Percentiles rank a stretch among this genome's conserved stretches.
phyloP scores from a whole-genome alignment of 2,113 vertebrate genomes.

The Boulengerochromis microlepis region DNA sequence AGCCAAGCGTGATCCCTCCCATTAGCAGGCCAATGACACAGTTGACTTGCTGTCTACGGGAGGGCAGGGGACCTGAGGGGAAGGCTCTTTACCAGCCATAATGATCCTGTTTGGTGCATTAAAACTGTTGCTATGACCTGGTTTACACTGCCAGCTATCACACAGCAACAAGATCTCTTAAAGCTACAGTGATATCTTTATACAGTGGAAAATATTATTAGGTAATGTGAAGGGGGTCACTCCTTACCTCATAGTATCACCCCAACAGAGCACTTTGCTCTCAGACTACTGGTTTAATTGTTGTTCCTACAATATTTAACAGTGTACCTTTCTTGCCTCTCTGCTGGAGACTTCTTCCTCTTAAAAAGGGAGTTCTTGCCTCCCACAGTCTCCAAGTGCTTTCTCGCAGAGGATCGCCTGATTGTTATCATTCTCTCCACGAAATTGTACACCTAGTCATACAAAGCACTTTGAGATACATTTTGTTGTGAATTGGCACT shows the following conservation, averaged over 20 bases:
- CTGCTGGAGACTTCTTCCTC: not conserved
- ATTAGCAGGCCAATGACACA: slow-evolving; percentile 56
- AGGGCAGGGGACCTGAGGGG: not conserved
- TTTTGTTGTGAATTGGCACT: not conserved
- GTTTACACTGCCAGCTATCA: not conserved
- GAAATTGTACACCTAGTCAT: not conserved
- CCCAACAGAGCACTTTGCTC: not conserved
- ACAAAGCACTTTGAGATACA: not conserved
- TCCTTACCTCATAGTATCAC: not conserved
- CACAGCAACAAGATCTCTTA: not conserved
- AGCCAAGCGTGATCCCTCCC: slow-evolving; percentile 42
- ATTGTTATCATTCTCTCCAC: not conserved
- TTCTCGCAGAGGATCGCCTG: not conserved
- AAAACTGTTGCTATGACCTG: not conserved
- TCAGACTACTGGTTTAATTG: not conserved
- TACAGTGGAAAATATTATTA: not conserved
- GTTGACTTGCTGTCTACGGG: slow-evolving; percentile 38
- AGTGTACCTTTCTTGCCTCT: fast-evolving
- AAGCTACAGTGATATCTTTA: not conserved
- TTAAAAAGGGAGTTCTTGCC: not conserved
- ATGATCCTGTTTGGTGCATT: slow-evolving; percentile 2
- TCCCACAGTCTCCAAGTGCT: not conserved
- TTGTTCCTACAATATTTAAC: not conserved
- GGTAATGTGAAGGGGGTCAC: not conserved
- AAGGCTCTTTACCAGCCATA: not conserved